Conservation (phyloP, 2,113 vertebrate genomes). For the Cromileptes altivelis region DNA sequence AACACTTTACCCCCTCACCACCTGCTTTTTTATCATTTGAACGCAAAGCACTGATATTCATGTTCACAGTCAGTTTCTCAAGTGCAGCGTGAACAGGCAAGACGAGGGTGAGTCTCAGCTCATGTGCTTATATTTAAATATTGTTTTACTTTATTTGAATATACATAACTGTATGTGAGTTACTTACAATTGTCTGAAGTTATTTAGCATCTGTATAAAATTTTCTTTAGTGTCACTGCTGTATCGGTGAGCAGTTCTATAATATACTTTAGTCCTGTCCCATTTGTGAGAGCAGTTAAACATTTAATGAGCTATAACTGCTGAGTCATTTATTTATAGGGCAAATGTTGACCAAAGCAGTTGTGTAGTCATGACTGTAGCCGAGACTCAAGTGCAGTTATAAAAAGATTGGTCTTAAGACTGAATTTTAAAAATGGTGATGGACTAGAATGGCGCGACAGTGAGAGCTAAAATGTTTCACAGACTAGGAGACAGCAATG, state of each 20-base stretch:
- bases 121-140: neutral
- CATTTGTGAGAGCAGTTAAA: neutral
- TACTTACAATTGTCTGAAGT: neutral
- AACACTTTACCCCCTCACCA: conserved; percentile 8
- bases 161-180: neutral
- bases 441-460: too few relatives aligned
- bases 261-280: neutral
- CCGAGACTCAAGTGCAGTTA: neutral
- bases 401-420: neutral
- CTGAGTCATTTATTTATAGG: neutral
- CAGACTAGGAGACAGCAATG: neutral
- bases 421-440: neutral
- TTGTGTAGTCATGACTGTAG: neutral
- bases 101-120: conserved; percentile 53
- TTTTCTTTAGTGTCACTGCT: neutral
- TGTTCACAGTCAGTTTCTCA: conserved; percentile 22
- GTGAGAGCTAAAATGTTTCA: neutral
- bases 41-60: neutral
- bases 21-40: neutral
- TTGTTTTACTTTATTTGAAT: neutral
- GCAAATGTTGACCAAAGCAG: neutral
- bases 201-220: neutral
- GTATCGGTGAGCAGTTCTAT: neutral
- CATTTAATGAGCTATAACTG: neutral
- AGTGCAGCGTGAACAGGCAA: conserved; percentile 1